Evolutionary conservation across 2,888 invertebrate genomes (phyloP), one percentile per base, ranked within the genome.

Genomic region (Hydriomena furcata): DNA sequence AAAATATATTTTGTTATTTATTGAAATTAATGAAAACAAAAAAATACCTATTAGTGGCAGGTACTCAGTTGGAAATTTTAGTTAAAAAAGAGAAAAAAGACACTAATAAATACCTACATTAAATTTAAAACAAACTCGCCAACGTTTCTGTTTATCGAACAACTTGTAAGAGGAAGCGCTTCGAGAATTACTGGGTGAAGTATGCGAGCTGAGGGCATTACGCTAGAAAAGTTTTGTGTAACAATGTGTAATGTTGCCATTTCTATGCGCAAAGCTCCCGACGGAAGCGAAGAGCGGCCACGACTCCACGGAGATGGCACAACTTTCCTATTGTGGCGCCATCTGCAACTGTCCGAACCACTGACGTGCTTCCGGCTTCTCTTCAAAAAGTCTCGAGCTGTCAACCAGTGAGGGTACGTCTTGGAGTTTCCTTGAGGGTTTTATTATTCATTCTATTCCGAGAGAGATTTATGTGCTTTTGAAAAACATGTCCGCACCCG

Each of bases 241-340:
- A 89, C 87, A 89, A 89, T 86, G 75, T 76, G 66, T 90, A 90
- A 90, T 90, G 81, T 77, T 83, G 86, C 87, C 84, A 88, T 90
- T 89, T 86, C 76, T 90, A 90, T 90, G 90, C 90, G 83, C 61
- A 73, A 72, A 76, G 75, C 74, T 79, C 78, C 77, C 76, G 68
- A 57, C 84, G 87, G 88, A 87, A 82, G 78, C 68, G 55, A 61
- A 54, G 65, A 71, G 75, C 74, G 77, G 71, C 66, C 73, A 63
- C 68, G 66, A 66, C 71, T 67, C 65, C 65, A 58, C 68, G 61
- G 68, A 71, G 67, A 66, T 73, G 71, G 71, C 74, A 73, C 75
- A 82, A 82, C 76, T 84, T 82, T 59, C 57, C 85, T 72, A 78
- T 88, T 89, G 85, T 88, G 82, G 82, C 83, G 84, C 83, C 87